phyloP scores from a whole-genome alignment of 2,888 invertebrate species.

The Mythimna pallens region DNA sequence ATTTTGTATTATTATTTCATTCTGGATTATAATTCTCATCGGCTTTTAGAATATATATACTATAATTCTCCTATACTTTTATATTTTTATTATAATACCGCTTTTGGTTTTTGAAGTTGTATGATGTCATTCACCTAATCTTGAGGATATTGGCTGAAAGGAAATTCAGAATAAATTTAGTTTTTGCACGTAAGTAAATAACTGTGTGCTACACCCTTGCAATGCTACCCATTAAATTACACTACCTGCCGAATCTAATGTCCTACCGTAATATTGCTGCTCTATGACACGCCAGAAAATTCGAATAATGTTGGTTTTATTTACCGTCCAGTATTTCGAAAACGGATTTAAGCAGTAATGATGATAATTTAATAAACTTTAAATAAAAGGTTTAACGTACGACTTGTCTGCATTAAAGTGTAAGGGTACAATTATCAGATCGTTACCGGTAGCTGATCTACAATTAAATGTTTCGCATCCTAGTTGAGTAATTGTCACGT shows the following conservation, averaged over 20 bases:
- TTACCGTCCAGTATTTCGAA: neutral
- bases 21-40: neutral
- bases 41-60: neutral
- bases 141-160: neutral
- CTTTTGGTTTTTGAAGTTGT: neutral
- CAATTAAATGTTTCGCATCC: conserved; percentile 65
- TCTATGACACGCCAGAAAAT: neutral
- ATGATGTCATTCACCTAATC: neutral
- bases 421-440: conserved; percentile 61
- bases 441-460: conserved; percentile 59
- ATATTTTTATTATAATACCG: neutral
- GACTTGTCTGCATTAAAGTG: conserved; percentile 18
- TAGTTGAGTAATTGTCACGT: conserved; percentile 53
- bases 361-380: neutral
- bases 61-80: neutral
- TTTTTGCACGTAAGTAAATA: neutral
- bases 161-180: neutral
- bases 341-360: neutral
- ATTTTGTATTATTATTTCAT: neutral
- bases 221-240: too few species aligned
- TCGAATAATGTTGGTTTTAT: neutral
- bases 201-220: neutral
- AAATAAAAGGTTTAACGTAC: neutral
- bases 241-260: neutral
- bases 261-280: too few species aligned